These are phyloP conservation scores for Synanthedon myopaeformis DNA, from an alignment of 2,888 invertebrate species.

Conservation along the genomic window DNA sequence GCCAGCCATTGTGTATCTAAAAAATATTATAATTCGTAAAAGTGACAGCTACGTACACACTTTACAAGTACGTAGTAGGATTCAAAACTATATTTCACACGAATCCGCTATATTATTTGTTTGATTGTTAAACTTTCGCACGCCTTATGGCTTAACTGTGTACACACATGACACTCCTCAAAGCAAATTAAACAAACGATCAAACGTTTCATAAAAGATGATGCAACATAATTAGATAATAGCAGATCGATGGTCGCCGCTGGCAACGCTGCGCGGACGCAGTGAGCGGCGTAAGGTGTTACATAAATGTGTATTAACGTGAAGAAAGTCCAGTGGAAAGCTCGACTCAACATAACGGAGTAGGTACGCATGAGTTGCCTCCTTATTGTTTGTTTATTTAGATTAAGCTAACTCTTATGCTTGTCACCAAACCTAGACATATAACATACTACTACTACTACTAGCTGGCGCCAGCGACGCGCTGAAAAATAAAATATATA, in stretches of 20 bases:
- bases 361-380: background rate
- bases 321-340: conserved; percentile 13
- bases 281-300: conserved; percentile 42
- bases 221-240: conserved; percentile 56
- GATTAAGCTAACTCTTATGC: background rate
- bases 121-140: conserved; percentile 4
- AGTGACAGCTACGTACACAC: no score
- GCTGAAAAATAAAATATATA: no score
- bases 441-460: no score
- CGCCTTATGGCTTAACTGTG: conserved; percentile 2
- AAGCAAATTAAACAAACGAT: conserved; percentile 23
- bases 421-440: no score
- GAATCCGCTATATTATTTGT: no score
- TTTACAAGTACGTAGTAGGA: no score
- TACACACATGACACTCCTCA: background rate
- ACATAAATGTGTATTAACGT: conserved; percentile 16
- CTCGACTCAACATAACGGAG: conserved; percentile 1
- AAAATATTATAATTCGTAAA: no score
- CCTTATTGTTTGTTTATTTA: background rate
- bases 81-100: no score
- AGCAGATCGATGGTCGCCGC: conserved; percentile 32
- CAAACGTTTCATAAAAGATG: conserved; percentile 36
- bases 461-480: no score
- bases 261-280: conserved; percentile 7
- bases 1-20: no score